A percentile compares a stretch with the other conserved stretches of the same genome.
These are phyloP conservation scores for Zapus hudsonius DNA, from an alignment of 2,113 vertebrate genomes.

Conservation along the genomic window DNA sequence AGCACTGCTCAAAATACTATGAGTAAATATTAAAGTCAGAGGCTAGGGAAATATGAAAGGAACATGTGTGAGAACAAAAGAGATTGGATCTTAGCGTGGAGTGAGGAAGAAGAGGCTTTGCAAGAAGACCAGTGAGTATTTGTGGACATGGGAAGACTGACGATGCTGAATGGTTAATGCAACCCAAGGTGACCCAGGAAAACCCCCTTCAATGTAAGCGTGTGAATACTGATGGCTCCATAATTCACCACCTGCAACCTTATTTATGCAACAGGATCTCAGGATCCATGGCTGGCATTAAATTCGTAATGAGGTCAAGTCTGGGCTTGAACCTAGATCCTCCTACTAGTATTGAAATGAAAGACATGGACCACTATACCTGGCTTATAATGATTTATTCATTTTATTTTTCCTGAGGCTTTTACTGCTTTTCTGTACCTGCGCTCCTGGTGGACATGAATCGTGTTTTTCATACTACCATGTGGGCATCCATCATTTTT, in stretches of 20 bases:
- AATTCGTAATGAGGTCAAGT: neutral
- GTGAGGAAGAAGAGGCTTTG: neutral
- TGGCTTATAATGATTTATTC: neutral
- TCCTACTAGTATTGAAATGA: neutral
- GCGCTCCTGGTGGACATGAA: neutral
- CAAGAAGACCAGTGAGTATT: neutral
- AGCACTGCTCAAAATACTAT: neutral
- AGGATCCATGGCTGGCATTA: neutral
- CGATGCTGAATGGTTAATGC: neutral
- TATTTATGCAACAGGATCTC: neutral
- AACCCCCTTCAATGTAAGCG: neutral
- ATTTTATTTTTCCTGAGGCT: neutral
- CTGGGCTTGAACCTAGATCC: neutral
- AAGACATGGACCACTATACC: neutral
- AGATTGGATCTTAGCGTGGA: neutral
- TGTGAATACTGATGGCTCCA: neutral
- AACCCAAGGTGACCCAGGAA: neutral
- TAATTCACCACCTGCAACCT: neutral
- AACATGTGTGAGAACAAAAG: accelerated
- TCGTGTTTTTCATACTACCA: neutral
- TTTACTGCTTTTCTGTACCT: neutral
- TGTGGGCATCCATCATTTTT: neutral
- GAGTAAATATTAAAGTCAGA: neutral
- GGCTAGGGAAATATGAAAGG: neutral
- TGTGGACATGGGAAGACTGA: neutral